Evolutionary conservation across 2,888 invertebrate species (phyloP).

Genomic region (Lysandra bellargus): DNA sequence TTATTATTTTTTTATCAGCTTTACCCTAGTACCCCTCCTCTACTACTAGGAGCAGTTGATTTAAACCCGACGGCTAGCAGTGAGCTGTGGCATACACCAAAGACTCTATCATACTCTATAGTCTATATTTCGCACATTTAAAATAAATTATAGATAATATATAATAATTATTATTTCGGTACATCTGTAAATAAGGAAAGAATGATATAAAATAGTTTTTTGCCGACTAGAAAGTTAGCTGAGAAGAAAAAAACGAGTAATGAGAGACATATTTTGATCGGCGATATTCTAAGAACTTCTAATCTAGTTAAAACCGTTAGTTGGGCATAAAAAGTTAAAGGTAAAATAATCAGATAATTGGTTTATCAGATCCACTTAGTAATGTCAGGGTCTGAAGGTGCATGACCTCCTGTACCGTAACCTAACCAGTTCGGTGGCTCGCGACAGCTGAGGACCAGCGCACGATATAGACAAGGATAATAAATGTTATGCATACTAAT

Average conservation of each 20-base stretch:
- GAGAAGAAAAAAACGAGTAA: background rate
- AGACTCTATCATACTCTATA: no score
- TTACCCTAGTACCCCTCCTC: no score
- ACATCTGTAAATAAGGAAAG: background rate
- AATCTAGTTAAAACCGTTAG: conserved; percentile 23
- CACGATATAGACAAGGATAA: conserved; percentile 5
- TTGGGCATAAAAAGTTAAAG: conserved; percentile 5
- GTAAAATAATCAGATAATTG: background rate
- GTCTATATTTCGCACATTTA: background rate
- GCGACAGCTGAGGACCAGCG: conserved; percentile 2
- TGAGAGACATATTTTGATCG: background rate
- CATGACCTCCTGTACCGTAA: conserved; percentile 63
- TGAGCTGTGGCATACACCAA: background rate
- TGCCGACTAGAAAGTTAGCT: background rate
- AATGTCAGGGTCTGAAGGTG: conserved; percentile 55
- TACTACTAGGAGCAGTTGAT: no score
- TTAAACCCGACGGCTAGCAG: background rate
- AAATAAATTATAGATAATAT: background rate
- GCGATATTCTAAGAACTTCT: background rate
- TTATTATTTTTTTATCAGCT: no score
- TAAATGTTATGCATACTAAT: no score
- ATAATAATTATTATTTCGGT: background rate
- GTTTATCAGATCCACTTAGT: conserved; percentile 31
- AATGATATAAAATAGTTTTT: background rate
- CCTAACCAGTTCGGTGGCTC: conserved; percentile 55